These are phyloP conservation scores for Rhamnusium bicolor DNA, from an alignment of 2,888 invertebrate species.

Conservation along the genomic window DNA sequence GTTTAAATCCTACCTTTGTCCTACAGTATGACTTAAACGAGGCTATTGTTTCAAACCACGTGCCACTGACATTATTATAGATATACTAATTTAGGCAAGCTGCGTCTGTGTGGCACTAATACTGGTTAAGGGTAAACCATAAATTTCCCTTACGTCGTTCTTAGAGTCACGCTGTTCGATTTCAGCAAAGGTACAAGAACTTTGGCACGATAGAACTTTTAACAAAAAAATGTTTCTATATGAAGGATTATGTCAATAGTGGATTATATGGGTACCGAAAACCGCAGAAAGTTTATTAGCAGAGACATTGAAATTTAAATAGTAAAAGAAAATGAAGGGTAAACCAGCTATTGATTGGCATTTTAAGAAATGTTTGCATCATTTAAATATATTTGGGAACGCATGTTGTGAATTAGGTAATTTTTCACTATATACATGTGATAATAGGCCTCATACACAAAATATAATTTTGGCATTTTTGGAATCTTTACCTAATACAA, in stretches of 20 bases:
- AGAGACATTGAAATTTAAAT: too few relatives aligned
- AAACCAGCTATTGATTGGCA: too few relatives aligned
- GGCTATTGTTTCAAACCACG: neutral
- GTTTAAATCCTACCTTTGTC: slow-evolving; percentile 3
- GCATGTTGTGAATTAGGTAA: too few relatives aligned
- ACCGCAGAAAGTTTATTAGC: too few relatives aligned
- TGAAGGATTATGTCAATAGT: neutral
- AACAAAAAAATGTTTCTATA: slow-evolving; percentile 8
- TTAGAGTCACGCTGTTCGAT: slow-evolving; percentile 19
- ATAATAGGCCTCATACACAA: too few relatives aligned
- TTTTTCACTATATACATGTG: too few relatives aligned
- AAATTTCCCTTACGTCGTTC: slow-evolving; percentile 6
- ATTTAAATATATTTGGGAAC: too few relatives aligned
- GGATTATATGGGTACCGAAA: neutral
- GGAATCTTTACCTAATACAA: too few relatives aligned
- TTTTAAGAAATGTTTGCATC: too few relatives aligned
- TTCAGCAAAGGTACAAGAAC: slow-evolving; percentile 1
- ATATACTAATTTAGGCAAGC: slow-evolving; percentile 2
- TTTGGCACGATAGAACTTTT: neutral
- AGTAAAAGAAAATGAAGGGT: too few relatives aligned
- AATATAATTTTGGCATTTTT: too few relatives aligned
- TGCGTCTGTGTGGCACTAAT: neutral
- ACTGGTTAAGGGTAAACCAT: slow-evolving; percentile 2
- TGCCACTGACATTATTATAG: neutral
- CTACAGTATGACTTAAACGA: neutral